Evolutionary conservation across 2,888 invertebrate genomes (phyloP), one percentile per base, ranked within the genome.

Genomic region (Amphipoea oculea): DNA sequence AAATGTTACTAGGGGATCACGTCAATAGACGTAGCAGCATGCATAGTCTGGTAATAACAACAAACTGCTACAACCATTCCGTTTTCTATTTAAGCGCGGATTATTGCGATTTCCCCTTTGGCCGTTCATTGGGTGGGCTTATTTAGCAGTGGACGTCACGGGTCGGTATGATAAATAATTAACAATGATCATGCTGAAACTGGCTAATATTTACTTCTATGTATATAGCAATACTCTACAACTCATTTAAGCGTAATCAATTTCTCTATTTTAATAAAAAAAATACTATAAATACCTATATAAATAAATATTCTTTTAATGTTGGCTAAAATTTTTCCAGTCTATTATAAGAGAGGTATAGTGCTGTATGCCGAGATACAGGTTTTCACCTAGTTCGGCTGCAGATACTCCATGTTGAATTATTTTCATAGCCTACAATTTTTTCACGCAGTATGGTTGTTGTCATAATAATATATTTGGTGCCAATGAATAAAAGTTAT

Each of bases 81-180:
- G 45, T 68, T 73, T 80, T 73, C 81, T 75, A 68, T 74, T 68
- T 57, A 81, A 69, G 40, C 63, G 20, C 48, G 63, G 81, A 57
- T 68, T 69, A 81, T 57, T 45, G 81, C 62, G 29, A 81, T 74
- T 63, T 63, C 11, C 62, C 23, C 57, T 63, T 74, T 74, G 40
- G 14, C 29, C 62, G 29, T 63, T 42, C 57, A 63, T 48, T 63
- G 63, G 40, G 29, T 14, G n/a, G 20, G 45, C 62, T 81, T 74
- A 74, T 68, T 48, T 63, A 45, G 29, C 54, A 48, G 14, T 68
- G 40, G 62, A 74, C 29, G 14, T 48, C 63, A 62, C 17, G 51
- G 12, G 1, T 4, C 12, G 12, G n/a, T 63, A 68, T 57, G 1
- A 57, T 80, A 68, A 68, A 63, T 74, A 81, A 81, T 80, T 54